phyloP scores from a whole-genome alignment of 1,140 invertebrate species.

The Euglossa dilemma region DNA sequence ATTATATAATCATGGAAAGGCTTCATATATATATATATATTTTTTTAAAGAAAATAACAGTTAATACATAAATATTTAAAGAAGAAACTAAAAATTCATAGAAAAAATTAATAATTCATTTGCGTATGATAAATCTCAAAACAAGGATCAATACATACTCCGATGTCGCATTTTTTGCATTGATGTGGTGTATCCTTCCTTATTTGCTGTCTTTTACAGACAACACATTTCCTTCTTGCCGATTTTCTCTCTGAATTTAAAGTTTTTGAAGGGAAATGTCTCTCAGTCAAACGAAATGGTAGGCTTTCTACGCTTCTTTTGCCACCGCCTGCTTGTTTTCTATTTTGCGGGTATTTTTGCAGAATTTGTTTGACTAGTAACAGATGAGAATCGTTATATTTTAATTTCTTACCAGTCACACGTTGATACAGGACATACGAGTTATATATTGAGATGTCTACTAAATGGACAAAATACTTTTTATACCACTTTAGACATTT shows the following conservation, averaged over 20 bases:
- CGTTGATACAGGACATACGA: constrained; percentile 25
- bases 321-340: background rate
- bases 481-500: constrained; percentile 34
- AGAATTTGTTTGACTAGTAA: constrained; percentile 12
- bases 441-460: constrained; percentile 31
- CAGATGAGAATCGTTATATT: constrained; percentile 24
- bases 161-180: too few species aligned
- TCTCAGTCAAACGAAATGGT: constrained; percentile 27
- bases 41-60: too few species aligned
- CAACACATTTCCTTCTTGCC: too few species aligned
- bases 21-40: too few species aligned
- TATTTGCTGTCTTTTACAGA: too few species aligned
- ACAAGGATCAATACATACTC: too few species aligned
- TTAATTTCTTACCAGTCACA: constrained; percentile 15
- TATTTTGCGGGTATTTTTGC: constrained; percentile 21
- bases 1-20: too few species aligned
- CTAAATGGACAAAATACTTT: constrained; percentile 18
- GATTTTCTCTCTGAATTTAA: background rate
- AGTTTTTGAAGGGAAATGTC: constrained; percentile 22
- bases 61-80: too few species aligned
- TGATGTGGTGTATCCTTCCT: too few species aligned
- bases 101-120: too few species aligned
- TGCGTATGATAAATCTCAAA: too few species aligned
- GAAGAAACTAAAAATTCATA: too few species aligned
- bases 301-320: constrained; percentile 9